phyloP scores from a whole-genome alignment of 2,113 vertebrate species.

The Gopherus flavomarginatus region DNA sequence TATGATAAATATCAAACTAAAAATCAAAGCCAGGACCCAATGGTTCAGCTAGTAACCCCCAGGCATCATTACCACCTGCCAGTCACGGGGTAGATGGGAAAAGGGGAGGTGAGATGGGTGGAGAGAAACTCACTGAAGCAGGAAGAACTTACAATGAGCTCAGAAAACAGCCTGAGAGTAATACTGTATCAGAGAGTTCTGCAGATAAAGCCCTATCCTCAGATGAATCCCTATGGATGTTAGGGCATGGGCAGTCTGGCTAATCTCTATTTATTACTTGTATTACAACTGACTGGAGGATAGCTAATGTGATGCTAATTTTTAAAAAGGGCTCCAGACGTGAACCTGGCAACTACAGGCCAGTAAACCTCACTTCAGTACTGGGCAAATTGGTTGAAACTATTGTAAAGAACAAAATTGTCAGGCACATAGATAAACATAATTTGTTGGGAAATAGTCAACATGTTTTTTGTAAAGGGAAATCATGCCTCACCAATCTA shows the following conservation, averaged over 20 bases:
- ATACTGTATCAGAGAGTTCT: neutral
- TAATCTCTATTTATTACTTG: neutral
- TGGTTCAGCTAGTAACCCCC: neutral
- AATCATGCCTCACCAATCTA: too few relatives aligned
- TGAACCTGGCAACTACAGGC: too few relatives aligned
- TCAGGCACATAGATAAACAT: too few relatives aligned
- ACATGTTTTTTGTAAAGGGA: too few relatives aligned
- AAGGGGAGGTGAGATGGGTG: neutral
- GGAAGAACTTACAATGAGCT: neutral
- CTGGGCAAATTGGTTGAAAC: too few relatives aligned
- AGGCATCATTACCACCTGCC: neutral
- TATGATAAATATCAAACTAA: neutral
- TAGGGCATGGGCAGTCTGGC: neutral
- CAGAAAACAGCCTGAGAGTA: neutral
- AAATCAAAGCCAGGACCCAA: neutral
- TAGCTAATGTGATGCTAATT: too few relatives aligned
- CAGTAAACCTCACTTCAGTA: too few relatives aligned
- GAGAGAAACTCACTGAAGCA: neutral
- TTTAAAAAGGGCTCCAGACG: too few relatives aligned
- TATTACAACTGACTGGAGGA: neutral
- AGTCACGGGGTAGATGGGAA: neutral
- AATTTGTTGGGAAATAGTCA: too few relatives aligned
- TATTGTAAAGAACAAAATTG: too few relatives aligned
- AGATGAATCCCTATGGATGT: neutral
- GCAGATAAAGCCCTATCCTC: neutral